Conservation (phyloP, 2,888 invertebrate genomes). For the Cantharis flavilabris region DNA sequence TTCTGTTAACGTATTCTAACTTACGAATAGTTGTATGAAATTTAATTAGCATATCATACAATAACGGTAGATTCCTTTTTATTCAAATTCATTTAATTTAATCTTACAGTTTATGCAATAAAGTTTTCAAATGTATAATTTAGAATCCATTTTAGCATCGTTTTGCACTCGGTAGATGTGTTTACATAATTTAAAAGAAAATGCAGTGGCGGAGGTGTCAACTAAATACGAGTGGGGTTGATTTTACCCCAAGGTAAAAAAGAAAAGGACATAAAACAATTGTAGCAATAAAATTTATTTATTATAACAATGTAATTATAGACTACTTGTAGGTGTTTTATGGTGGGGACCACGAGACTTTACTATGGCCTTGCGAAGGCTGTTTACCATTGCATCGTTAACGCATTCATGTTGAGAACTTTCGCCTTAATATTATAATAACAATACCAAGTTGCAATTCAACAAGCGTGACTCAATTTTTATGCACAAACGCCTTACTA, state of each 20-base stretch:
- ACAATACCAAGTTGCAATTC: conserved; percentile 22
- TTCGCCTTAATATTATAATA: conserved; percentile 34
- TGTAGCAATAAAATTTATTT: not conserved
- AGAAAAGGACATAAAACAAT: not conserved
- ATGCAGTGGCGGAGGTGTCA: not conserved
- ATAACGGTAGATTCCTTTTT: not conserved
- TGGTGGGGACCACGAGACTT: conserved; percentile 35
- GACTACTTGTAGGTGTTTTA: conserved; percentile 39
- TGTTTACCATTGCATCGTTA: conserved; percentile 35
- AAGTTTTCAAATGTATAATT: not conserved
- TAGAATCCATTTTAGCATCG: not conserved
- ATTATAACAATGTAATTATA: conserved; percentile 19
- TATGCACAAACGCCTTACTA: not conserved
- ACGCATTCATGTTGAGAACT: conserved; percentile 32
- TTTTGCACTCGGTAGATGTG: not conserved
- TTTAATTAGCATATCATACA: not conserved
- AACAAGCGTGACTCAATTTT: conserved; percentile 7
- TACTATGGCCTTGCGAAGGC: conserved; percentile 41
- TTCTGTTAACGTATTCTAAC: not conserved
- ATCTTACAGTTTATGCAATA: not conserved
- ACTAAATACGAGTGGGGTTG: not conserved
- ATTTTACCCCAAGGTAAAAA: not conserved
- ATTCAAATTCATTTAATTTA: not conserved
- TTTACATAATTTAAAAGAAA: not conserved
- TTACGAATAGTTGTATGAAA: not conserved